Evolutionary conservation across 2,888 invertebrate genomes (phyloP).

Genomic region (Drosophila ochracea): DNA sequence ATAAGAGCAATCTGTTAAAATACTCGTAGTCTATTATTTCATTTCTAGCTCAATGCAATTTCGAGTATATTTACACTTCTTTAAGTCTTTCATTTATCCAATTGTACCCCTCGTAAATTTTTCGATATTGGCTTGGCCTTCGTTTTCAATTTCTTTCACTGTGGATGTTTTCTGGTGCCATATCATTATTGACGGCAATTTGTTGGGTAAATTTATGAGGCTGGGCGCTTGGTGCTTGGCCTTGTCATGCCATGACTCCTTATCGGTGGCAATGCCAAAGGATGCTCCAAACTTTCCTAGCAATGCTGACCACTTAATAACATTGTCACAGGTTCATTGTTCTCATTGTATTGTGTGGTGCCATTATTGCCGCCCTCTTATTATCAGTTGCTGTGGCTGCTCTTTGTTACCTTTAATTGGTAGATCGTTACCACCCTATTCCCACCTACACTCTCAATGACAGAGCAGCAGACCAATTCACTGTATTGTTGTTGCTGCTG

Average conservation of each 20-base stretch:
- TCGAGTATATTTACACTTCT: neutral
- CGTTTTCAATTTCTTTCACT: constrained; percentile 58
- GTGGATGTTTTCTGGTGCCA: constrained; percentile 20
- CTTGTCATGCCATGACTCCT: constrained; percentile 25
- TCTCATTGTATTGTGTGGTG: constrained; percentile 57
- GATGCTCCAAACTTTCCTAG: constrained; percentile 30
- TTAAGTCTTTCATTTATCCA: constrained; percentile 17
- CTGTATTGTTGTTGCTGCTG: constrained; percentile 45
- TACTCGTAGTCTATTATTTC: neutral
- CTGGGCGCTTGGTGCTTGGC: constrained; percentile 39
- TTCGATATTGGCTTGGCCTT: constrained; percentile 29
- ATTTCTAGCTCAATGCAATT: neutral
- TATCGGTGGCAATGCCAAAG: constrained; percentile 33
- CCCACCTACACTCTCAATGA: neutral
- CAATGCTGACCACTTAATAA: constrained; percentile 72
- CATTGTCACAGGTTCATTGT: constrained; percentile 76
- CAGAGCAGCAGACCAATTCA: neutral
- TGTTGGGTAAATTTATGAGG: constrained; percentile 79
- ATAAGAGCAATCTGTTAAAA: neutral
- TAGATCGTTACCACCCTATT: constrained; percentile 38
- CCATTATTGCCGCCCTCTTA: constrained; percentile 52
- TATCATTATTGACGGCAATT: constrained; percentile 82
- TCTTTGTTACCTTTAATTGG: constrained; percentile 80
- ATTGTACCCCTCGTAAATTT: constrained; percentile 33
- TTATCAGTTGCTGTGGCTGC: constrained; percentile 52